phyloP scores from a whole-genome alignment of 2,888 invertebrate species.

The Andrena praecox region DNA sequence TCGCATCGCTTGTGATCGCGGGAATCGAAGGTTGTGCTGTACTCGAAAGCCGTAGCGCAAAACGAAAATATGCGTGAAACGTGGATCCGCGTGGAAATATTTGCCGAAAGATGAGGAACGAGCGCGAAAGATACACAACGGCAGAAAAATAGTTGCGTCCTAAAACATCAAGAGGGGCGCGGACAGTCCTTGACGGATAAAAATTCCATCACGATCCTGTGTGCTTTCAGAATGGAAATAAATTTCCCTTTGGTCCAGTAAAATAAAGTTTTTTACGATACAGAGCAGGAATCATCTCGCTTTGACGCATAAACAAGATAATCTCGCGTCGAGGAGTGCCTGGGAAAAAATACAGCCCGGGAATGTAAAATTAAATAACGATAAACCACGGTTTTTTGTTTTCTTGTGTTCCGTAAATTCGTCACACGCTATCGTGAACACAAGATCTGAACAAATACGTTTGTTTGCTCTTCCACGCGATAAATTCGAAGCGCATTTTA shows the following conservation, averaged over 20 bases:
- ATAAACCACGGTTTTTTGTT: conserved; percentile 26
- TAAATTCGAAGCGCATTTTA: conserved; percentile 45
- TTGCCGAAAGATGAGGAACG: conserved; percentile 14
- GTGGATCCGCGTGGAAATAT: conserved; percentile 52
- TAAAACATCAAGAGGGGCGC: background rate
- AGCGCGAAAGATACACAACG: background rate
- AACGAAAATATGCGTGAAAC: conserved; percentile 18
- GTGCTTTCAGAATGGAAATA: background rate
- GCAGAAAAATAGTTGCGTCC: background rate
- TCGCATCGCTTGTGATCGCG: conserved; percentile 21
- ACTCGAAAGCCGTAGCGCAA: background rate
- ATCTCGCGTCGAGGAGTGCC: background rate
- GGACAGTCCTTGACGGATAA: background rate
- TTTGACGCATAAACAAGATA: background rate
- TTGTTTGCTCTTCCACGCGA: conserved; percentile 25
- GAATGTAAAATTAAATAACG: conserved; percentile 46
- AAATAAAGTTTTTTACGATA: background rate
- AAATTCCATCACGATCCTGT: background rate
- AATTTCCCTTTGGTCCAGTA: background rate
- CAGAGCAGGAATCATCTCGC: background rate
- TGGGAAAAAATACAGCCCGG: background rate
- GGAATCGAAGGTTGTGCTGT: background rate
- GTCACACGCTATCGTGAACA: conserved; percentile 24
- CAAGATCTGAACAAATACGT: conserved; percentile 42
- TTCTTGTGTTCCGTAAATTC: conserved; percentile 13